Evolutionary conservation across 2,113 vertebrate genomes (phyloP).

Genomic region (Crocuta crocuta): DNA sequence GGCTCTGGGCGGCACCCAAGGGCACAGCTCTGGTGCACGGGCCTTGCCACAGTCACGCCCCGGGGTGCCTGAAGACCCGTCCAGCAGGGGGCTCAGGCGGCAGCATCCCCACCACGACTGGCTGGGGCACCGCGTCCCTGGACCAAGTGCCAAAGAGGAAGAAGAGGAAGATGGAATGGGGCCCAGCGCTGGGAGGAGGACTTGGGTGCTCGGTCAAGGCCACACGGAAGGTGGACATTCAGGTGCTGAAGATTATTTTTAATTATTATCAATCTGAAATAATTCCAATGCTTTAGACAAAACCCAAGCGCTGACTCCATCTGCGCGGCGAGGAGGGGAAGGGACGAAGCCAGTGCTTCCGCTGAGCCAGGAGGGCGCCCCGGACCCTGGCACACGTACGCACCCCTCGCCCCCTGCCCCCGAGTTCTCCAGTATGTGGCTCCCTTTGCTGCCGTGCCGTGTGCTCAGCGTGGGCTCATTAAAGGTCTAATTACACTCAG

Average conservation of each 20-base stretch:
- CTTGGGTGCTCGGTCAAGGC: too few relatives aligned
- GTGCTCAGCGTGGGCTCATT: constrained; percentile 73
- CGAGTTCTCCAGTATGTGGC: constrained; percentile 53
- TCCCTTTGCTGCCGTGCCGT: constrained; percentile 33
- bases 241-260: not conserved
- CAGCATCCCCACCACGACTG: fast-evolving
- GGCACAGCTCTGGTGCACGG: not conserved
- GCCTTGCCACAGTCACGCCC: not conserved
- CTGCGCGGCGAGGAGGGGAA: not conserved
- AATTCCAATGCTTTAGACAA: not conserved
- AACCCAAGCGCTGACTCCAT: not conserved
- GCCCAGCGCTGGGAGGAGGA: fast-evolving
- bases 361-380: fast-evolving
- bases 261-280: not conserved
- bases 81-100: fast-evolving
- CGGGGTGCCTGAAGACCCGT: not conserved
- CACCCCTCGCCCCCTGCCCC: fast-evolving
- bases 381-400: fast-evolving
- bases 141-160: not conserved
- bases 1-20: not conserved
- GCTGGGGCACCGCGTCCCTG: not conserved
- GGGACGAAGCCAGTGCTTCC: not conserved
- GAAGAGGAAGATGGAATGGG: not conserved
- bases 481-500: constrained; percentile 73
- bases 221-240: fast-evolving